Conservation (phyloP, 2,888 invertebrate species). For the Clivina fossor region DNA sequence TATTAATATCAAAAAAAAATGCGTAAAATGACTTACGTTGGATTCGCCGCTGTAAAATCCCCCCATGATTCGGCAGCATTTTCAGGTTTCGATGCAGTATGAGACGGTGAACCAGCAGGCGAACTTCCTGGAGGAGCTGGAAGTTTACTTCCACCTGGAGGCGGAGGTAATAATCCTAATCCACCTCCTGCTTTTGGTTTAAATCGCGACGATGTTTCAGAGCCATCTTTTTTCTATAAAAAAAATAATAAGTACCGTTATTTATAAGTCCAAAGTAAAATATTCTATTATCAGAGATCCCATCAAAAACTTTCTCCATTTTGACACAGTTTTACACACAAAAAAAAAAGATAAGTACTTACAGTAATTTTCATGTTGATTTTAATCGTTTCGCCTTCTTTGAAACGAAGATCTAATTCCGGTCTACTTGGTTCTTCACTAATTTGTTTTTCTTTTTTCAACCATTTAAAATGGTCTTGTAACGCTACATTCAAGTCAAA, state of each 20-base stretch:
- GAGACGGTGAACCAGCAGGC: constrained; percentile 71
- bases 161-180: constrained; percentile 73
- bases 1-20: background rate
- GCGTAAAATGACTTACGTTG: constrained; percentile 40
- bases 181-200: constrained; percentile 62
- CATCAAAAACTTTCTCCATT: no score
- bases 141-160: constrained; percentile 74
- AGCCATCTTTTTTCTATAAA: constrained; percentile 83
- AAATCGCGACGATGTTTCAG: constrained; percentile 67
- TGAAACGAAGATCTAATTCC: constrained; percentile 93
- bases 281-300: no score
- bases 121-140: constrained; percentile 80
- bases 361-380: constrained; percentile 97
- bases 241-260: no score
- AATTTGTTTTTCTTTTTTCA: constrained; percentile 79
- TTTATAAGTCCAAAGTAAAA: no score
- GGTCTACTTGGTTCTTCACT: constrained; percentile 79
- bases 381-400: constrained; percentile 99
- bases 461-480: constrained; percentile 97
- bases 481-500: constrained; percentile 98
- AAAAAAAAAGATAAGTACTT: constrained; percentile 50
- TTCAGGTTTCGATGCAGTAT: constrained; percentile 53
- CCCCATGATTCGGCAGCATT: constrained; percentile 68
- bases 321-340: no score
- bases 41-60: constrained; percentile 70